Conservation (phyloP, 1,140 invertebrate species). For the Diabrotica virgifera region DNA sequence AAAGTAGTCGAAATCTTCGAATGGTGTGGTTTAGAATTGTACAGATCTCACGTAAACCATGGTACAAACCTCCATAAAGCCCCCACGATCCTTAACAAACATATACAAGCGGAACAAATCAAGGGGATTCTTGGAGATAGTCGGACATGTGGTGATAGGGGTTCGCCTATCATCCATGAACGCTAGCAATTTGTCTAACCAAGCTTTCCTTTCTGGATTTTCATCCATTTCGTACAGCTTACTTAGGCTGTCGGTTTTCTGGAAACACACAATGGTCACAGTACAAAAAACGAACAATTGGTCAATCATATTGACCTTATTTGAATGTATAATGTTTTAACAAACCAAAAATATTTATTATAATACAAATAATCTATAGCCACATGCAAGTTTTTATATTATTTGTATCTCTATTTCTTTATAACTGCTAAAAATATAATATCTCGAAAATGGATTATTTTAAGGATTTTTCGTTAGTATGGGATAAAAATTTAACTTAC, state of each 20-base stretch:
- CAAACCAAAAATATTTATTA: too few relatives aligned
- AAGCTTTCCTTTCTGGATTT: conserved; percentile 83
- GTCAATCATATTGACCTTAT: not conserved
- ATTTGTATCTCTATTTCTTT: too few relatives aligned
- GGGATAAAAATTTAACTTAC: too few relatives aligned
- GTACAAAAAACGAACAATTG: not conserved
- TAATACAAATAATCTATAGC: too few relatives aligned
- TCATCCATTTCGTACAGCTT: conserved; percentile 97
- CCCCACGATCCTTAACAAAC: conserved; percentile 92
- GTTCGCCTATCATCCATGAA: conserved; percentile 93
- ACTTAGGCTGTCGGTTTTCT: conserved; percentile 87
- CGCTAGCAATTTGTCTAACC: conserved; percentile 87
- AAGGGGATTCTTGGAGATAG: conserved; percentile 96
- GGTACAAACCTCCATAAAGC: conserved; percentile 89
- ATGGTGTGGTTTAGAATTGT: too few relatives aligned
- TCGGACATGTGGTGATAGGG: conserved; percentile 91
- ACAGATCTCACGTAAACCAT: not conserved
- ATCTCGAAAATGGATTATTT: too few relatives aligned
- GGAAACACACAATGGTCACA: conserved; percentile 40
- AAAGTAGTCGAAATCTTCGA: too few relatives aligned
- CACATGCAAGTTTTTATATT: too few relatives aligned
- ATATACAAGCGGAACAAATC: conserved; percentile 96
- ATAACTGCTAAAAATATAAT: too few relatives aligned
- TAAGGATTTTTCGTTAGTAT: too few relatives aligned
- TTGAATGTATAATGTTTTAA: not conserved